Percentiles rank a stretch among this genome's conserved stretches.
Conservation (phyloP, 2,113 vertebrate genomes). For the Bos indicus region DNA sequence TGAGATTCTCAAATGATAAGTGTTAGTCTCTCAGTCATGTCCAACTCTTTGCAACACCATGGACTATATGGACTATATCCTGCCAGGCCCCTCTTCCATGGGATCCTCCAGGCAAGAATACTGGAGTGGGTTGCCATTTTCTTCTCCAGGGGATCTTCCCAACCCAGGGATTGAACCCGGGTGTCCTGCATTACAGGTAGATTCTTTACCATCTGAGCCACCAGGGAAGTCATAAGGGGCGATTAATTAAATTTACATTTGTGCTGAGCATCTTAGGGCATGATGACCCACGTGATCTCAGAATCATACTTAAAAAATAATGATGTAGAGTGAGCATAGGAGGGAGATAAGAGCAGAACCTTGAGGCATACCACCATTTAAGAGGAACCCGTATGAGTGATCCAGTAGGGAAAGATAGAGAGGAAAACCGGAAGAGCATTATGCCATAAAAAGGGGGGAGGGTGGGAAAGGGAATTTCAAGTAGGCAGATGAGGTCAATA, state of each 20-base stretch:
- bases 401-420: not conserved
- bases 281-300: not conserved
- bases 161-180: not conserved
- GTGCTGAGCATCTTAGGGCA: not conserved
- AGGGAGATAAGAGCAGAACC: not conserved
- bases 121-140: not conserved
- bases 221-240: not conserved
- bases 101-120: not conserved
- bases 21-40: not conserved
- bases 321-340: not conserved
- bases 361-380: not conserved
- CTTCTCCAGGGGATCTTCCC: not conserved
- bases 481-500: not conserved
- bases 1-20: not conserved
- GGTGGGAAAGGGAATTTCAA: not conserved
- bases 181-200: not conserved
- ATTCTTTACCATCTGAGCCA: not conserved
- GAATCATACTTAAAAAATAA: not conserved
- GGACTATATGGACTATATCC: not conserved
- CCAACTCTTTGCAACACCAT: not conserved
- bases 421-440: not conserved
- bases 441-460: not conserved
- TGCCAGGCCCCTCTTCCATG: not conserved
- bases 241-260: not conserved
- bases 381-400: not conserved